Evolutionary conservation across 2,888 invertebrate species (phyloP).

Genomic region (Coleophora deauratella): DNA sequence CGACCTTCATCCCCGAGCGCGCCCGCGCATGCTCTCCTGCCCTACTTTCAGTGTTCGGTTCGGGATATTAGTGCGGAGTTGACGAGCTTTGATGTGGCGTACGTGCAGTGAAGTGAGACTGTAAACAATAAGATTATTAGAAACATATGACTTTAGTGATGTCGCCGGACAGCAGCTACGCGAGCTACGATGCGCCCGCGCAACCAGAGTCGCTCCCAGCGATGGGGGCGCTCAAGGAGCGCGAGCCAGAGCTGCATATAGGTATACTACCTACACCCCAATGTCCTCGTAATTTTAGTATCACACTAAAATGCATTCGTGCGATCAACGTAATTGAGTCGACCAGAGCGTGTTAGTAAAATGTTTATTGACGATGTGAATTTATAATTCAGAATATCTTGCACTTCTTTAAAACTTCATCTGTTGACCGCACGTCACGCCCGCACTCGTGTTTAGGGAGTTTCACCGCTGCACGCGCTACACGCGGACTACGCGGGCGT

Average conservation of each 20-base stretch:
- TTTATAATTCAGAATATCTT: no score
- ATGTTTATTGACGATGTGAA: no score
- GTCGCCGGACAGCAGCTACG: conserved; percentile 79
- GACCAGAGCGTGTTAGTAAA: no score
- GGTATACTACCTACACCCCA: conserved; percentile 52
- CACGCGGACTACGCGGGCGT: no score
- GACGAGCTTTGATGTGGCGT: conserved; percentile 51
- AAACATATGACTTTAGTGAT: conserved; percentile 72
- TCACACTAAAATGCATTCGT: no score
- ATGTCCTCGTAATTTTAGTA: no score
- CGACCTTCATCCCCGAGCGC: conserved; percentile 64
- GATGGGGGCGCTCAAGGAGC: conserved; percentile 44
- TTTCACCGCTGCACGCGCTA: no score
- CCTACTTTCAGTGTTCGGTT: conserved; percentile 51
- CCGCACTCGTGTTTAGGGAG: no score
- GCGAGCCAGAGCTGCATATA: conserved; percentile 80
- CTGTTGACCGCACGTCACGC: no score
- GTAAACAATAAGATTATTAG: conserved; percentile 44
- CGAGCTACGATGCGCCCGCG: conserved; percentile 70
- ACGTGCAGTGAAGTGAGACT: conserved; percentile 64
- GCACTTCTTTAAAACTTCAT: no score
- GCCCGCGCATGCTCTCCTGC: conserved; percentile 53
- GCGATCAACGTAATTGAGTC: no score
- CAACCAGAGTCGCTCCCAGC: conserved; percentile 43
- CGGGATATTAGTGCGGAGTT: conserved; percentile 39